Evolutionary conservation across 2,888 invertebrate genomes (phyloP).

Genomic region (Melanchra persicariae): DNA sequence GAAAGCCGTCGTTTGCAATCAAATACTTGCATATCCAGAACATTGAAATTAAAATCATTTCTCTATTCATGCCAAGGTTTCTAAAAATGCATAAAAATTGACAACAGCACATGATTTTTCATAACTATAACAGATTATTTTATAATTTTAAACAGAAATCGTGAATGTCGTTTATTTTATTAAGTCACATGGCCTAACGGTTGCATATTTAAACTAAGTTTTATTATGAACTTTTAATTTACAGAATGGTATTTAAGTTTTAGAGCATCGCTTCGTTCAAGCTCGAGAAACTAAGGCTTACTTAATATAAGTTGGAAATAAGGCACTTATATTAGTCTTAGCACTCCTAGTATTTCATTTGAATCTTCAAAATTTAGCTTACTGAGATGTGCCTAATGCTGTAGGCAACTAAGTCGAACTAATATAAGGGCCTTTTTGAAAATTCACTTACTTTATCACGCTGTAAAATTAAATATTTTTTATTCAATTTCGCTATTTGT

Average conservation of each 20-base stretch:
- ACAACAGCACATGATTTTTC: neutral
- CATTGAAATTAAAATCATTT: neutral
- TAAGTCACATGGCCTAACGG: neutral
- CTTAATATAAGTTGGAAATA: slow-evolving; percentile 30
- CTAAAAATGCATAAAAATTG: neutral
- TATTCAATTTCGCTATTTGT: too few relatives aligned
- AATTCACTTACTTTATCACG: too few relatives aligned
- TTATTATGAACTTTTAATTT: neutral
- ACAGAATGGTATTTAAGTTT: slow-evolving; percentile 8
- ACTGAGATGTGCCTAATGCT: slow-evolving; percentile 13
- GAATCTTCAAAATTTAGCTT: slow-evolving; percentile 28
- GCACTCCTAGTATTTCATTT: slow-evolving; percentile 29
- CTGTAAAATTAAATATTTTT: too few relatives aligned
- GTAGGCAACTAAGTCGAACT: slow-evolving; percentile 16
- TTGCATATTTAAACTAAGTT: neutral
- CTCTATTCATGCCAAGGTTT: neutral
- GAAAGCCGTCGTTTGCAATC: neutral
- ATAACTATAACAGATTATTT: neutral
- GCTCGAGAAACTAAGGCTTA: slow-evolving; percentile 16
- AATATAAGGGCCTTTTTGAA: too few relatives aligned
- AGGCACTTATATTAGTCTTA: slow-evolving; percentile 28
- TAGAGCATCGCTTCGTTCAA: slow-evolving; percentile 11
- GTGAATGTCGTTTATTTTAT: neutral
- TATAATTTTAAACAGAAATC: neutral
- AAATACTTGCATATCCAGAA: neutral